Base-by-base conservation (phyloP, 1,140 invertebrate species). In the Aphelenchoides fujianensis region DNA sequence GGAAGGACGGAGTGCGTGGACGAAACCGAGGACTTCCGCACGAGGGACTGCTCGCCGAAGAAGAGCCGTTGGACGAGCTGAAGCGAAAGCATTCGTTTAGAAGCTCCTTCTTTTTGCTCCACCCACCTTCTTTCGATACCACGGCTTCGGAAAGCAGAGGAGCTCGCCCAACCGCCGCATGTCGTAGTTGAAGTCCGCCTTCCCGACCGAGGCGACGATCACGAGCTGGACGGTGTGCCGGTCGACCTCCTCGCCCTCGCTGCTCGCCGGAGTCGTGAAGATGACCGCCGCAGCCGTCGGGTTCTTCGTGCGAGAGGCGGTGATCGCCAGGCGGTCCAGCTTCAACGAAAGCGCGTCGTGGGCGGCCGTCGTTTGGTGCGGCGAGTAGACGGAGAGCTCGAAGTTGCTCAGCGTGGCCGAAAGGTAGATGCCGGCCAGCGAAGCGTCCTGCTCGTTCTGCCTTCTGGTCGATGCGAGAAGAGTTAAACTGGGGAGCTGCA, bases 171-270 rank as follows among this genome's bases (percentile, higher is more conserved):
- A 85, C n/a, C 95, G 88, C 63, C 95, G 88, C 94, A 98, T 97
- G 84, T 98, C 96, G 85, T 97, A 98, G 83, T 97, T 97, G 85
- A 99, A 98, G 27, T 92, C 93, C 28, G 95, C 95, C n/a, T 92
- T 94, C 32, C 95, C 95, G 81, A 97, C 93, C 85, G 97, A 94
- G 3, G 78, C 71, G 12, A 76, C 74, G 3, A 84, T 62, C 1
- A 82, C 78, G 7, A 82, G 68, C 68, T 79, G 53, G 61, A 79
- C 57, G 35, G 12, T 66, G 41, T 2, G 9, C 27, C 31, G 16
- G 1, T 66, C 63, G 23, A 7, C 55, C 7, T 59, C 55, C 7
- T 19, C 19, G 19, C 27, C 34, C 23, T 48, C 41, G 12, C 12
- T 16, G 41, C 41, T 23, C 36, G 31, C 16, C 16, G n/a, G 59